phyloP scores from a whole-genome alignment of 2,113 vertebrate species.

The Isichthys henryi region DNA sequence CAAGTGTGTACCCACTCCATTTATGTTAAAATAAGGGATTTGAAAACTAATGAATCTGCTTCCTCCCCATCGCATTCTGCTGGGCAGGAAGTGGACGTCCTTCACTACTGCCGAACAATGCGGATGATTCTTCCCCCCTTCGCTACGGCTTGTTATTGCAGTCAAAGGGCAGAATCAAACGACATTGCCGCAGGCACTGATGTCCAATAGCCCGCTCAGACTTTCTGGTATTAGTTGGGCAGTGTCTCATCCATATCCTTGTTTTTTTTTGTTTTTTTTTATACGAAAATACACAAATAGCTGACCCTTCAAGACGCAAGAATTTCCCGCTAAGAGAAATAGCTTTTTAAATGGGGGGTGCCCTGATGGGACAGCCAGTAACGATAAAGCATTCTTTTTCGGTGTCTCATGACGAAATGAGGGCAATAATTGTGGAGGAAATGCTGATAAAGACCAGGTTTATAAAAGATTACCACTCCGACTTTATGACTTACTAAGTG shows the following conservation, averaged over 20 bases:
- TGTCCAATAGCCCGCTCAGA: neutral
- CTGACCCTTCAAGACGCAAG: neutral
- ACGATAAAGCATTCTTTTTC: neutral
- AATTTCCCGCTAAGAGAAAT: neutral
- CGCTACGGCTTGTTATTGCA: conserved; percentile 6
- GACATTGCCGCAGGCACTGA: neutral
- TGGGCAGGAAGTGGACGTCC: neutral
- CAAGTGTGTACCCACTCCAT: conserved; percentile 4
- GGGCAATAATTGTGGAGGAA: neutral
- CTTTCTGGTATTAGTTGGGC: neutral
- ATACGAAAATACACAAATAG: conserved; percentile 22
- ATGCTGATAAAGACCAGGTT: neutral
- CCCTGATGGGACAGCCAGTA: neutral
- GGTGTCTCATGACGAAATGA: neutral
- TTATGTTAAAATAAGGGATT: conserved; percentile 14
- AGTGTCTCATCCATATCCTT: conserved; percentile 23
- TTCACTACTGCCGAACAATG: neutral
- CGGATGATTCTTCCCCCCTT: neutral
- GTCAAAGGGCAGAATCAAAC: conserved; percentile 19
- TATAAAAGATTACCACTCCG: neutral
- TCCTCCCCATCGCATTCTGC: neutral
- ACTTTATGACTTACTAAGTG: neutral
- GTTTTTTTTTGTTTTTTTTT: neutral
- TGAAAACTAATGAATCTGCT: neutral
- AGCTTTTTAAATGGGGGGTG: neutral